Base-by-base conservation (phyloP, 2,797 vertebrate genomes). In the Tamandua tetradactyla region DNA sequence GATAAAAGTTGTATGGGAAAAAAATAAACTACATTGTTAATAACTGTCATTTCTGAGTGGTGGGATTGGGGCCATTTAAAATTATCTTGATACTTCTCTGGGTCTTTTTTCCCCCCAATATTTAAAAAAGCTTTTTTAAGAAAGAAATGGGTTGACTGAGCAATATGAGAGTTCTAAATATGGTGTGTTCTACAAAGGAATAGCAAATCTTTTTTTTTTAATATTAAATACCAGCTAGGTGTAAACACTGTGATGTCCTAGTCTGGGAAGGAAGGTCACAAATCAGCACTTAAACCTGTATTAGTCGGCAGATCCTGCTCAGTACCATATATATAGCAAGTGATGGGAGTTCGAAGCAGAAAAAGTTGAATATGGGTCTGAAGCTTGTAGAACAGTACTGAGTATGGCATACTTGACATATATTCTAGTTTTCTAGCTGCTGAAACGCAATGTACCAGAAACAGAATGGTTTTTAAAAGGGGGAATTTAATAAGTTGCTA, bases 61-160 rank as follows among this genome's bases (percentile, higher is more conserved):
- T 74, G 72, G 59, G 57, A 93, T 30, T 86, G 82, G 27, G n/a
- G 49, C n/a, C 42, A 93, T 81, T 52, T 85, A 22, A 78, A 76
- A 49, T 66, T 35, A 75, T 40, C 78, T 88, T 88, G 30, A 35
- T 71, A 40, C 15, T 83, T 88, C 59, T 42, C n/a, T 52, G 61
- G 84, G 32, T 8, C 44, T 62, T 84, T 35, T 68, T 42, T n/a
- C 49, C 52, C 52, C 55, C 59, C 40, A 47, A 61, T 59, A 37
- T 52, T 76, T 23, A 23, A 37, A 35, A n/a, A 80, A 59, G 7
- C n/a, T 59, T 42, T 49, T 57, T 66, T n/a, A n/a, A 66, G 27
- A 62, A 42, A 20, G 35, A 84, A 69, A n/a, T n/a, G n/a, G n/a
- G n/a, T n/a, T n/a, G n/a, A n/a, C n/a, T n/a, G n/a, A n/a, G n/a